Base-by-base conservation (phyloP, 2,113 vertebrate genomes). In the Vulpes lagopus region DNA sequence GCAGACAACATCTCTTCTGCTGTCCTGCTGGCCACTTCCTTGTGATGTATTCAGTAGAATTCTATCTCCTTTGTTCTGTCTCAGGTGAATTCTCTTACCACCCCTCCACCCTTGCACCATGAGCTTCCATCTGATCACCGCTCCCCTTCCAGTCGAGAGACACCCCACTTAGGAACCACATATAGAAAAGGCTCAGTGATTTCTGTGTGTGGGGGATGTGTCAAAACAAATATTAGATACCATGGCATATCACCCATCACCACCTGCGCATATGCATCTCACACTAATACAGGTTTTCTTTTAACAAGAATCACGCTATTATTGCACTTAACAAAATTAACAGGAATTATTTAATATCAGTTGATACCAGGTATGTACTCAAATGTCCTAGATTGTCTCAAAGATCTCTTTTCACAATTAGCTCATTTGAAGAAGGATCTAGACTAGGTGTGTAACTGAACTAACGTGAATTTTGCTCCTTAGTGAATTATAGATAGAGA, bases 321-420 rank as follows among this genome's bases (percentile, higher is more conserved):
- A 38, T n/a, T 51, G 30, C 51, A 89, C n/a, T 67, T 87, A 43
- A 43, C 49, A 53, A 79, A 96, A 93, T 82, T 82, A 94, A 80
- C 35, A n/a, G 53, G 64, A 35, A 49, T 97, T 79, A 62, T 79
- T 85, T 90, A 64, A 38, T 43, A 59, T 32, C 32, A 32, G 49
- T 27, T 30, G 78, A 85, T 59, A 69, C n/a, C 67, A 76, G 55
- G 32, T n/a, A 27, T 60, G 43, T 11, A 91, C 73, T 91, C 51
- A 89, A 35, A 78, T 69, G 81, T 69, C 65, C 73, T 62, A 38
- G 5, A 11, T 67, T 69, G 32, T 32, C 83, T 74, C 83, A 30
- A 83, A 76, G n/a, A 49, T 59, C 60, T 89, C 59, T 82, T 88
- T 83, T 43, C 71, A 53, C 15, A 88, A 59, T 53, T 65, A 35